Evolutionary conservation across 2,888 invertebrate genomes (phyloP), one percentile per base, ranked within the genome.

Genomic region (Vanessa cardui): DNA sequence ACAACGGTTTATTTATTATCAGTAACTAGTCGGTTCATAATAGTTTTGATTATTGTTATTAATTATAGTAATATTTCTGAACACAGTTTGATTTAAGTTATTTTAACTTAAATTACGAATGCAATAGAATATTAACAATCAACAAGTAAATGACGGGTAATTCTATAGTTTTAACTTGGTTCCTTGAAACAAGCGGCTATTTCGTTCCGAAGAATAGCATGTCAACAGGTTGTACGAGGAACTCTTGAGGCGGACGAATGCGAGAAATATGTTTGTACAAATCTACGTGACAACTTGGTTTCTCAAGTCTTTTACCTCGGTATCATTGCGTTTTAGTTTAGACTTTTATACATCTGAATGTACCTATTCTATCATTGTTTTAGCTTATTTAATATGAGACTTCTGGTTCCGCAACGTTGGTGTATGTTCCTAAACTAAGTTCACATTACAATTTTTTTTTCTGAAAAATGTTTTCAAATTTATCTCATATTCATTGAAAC

Each of bases 161-260:
- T 83, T 77, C 77, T 75, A 80, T 73, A 79, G 78, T 81, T 82
- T 81, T 81, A 77, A 75, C 77, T 76, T 78, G 76, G 80, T 77
- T 77, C 77, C 75, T 76, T 78, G 78, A 77, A 78, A 81, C 78
- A 85, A 85, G 84, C 83, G 83, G 83, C 85, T 85, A 84, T 85
- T 82, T 81, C 77, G 80, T 80, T 81, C 74, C 78, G 75, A 82
- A 83, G 83, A 85, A 86, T 80, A 76, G 74, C 77, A 78, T 81
- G 81, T 31, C 85, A 86, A 87, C 86, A 86, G 83, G 85, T 83
- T 82, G 82, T 83, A 79, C 74, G 74, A 39, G 12, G 39, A 76
- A 78, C 71, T 74, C 62, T 47, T 56, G 44, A 46, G 61, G 47
- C 47, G 72, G 60, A 76, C 75, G 71, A 78, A 74, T 62, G 70